Conservation (phyloP, 1,140 invertebrate genomes). For the Cyclargus thomasi region DNA sequence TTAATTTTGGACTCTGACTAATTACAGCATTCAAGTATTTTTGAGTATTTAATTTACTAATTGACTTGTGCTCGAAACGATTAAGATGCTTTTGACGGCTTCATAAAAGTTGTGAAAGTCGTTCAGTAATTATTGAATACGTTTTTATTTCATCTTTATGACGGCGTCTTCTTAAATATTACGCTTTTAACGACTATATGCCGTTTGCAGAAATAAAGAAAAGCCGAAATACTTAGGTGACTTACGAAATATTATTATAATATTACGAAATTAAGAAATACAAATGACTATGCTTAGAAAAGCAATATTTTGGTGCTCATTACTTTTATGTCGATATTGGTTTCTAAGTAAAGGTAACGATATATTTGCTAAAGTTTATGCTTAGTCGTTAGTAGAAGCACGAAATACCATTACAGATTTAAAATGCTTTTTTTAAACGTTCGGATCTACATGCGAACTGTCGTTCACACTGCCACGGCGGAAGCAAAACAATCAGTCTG, state of each 20-base stretch:
- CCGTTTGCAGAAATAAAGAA: too few species aligned
- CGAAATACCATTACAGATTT: neutral
- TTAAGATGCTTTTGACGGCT: neutral
- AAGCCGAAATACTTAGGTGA: too few species aligned
- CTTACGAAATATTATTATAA: too few species aligned
- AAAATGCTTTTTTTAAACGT: neutral
- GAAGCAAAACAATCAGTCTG: slow-evolving; percentile 8
- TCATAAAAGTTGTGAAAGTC: neutral
- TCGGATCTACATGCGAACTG: neutral
- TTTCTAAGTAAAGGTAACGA: too few species aligned
- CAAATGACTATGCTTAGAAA: too few species aligned
- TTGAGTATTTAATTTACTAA: slow-evolving; percentile 1
- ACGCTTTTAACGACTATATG: neutral
- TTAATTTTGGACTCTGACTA: neutral
- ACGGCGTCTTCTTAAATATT: neutral
- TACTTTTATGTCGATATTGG: too few species aligned
- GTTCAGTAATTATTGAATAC: neutral
- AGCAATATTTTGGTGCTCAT: too few species aligned
- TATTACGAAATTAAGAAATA: too few species aligned
- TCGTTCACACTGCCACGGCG: neutral
- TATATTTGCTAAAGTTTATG: too few species aligned
- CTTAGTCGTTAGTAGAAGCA: too few species aligned
- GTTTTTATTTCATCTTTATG: neutral
- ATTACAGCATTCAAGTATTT: slow-evolving; percentile 1
- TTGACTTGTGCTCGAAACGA: neutral